These are phyloP conservation scores for Hydropsyche betteni DNA, from an alignment of 2,888 invertebrate species.

Conservation along the genomic window DNA sequence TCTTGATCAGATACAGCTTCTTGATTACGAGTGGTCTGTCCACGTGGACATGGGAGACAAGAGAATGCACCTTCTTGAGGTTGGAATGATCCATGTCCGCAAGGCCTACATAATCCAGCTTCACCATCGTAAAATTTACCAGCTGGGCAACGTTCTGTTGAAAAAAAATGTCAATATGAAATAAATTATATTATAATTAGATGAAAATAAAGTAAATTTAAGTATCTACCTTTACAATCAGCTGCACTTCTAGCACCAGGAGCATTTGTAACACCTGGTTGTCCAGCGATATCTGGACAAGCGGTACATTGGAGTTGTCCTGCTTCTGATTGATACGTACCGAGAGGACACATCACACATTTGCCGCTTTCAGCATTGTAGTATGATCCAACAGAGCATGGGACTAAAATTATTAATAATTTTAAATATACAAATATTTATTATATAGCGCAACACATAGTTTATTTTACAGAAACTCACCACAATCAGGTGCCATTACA, in stretches of 20 bases:
- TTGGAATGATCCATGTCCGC: constrained; percentile 95
- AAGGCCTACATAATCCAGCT: constrained; percentile 87
- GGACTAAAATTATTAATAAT: constrained; percentile 66
- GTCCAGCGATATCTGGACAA: constrained; percentile 91
- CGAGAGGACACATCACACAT: constrained; percentile 86
- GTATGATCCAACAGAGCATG: constrained; percentile 91
- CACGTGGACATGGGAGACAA: constrained; percentile 87
- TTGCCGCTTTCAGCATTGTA: constrained; percentile 79
- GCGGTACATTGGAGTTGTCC: constrained; percentile 88
- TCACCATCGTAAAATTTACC: constrained; percentile 94
- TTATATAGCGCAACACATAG: not conserved
- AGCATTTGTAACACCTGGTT: constrained; percentile 87
- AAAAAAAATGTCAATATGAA: constrained; percentile 46
- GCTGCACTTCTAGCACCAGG: constrained; percentile 87
- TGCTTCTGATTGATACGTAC: constrained; percentile 93
- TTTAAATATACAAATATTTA: constrained; percentile 3
- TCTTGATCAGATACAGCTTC: constrained; percentile 89
- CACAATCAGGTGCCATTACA: constrained; percentile 92
- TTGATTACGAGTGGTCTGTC: constrained; percentile 89
- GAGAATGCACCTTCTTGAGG: constrained; percentile 90
- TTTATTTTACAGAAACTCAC: constrained; percentile 63
- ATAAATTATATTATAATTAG: constrained; percentile 38
- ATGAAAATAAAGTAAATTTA: not conserved
- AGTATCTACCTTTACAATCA: constrained; percentile 79
- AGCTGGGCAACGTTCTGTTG: constrained; percentile 85